Conservation (phyloP, 2,888 invertebrate genomes). For the Cataglyphis albicans region DNA sequence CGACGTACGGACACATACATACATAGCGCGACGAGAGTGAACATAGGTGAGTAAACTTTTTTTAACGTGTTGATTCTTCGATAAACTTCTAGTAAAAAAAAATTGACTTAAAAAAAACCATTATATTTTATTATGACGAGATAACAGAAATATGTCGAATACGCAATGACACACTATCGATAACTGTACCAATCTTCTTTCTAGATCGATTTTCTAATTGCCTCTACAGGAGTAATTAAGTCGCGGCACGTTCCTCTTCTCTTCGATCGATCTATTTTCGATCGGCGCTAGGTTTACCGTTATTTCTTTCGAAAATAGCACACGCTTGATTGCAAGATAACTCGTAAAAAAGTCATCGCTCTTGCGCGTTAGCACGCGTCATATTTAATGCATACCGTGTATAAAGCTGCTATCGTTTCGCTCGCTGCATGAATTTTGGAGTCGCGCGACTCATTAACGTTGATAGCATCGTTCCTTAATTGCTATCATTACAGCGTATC, state of each 20-base stretch:
- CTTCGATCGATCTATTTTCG: constrained; percentile 54
- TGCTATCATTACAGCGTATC: constrained; percentile 26
- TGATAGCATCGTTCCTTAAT: constrained; percentile 26
- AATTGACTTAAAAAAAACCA: too few species aligned
- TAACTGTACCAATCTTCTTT: neutral
- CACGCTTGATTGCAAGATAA: constrained; percentile 17
- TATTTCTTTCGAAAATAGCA: constrained; percentile 49
- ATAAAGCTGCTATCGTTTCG: neutral
- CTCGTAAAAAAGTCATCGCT: constrained; percentile 31
- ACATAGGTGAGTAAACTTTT: constrained; percentile 4
- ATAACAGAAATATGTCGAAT: neutral
- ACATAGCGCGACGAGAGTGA: neutral
- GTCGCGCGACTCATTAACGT: constrained; percentile 2
- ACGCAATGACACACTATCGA: too few species aligned
- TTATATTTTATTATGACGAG: neutral
- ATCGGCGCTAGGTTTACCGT: constrained; percentile 16
- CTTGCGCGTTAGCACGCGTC: constrained; percentile 8
- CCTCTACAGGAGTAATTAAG: constrained; percentile 7
- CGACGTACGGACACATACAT: constrained; percentile 2
- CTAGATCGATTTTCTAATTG: constrained; percentile 1
- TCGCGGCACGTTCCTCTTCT: neutral
- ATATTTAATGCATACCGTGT: constrained; percentile 15
- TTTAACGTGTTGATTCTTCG: neutral
- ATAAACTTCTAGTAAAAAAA: neutral
- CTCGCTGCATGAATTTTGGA: constrained; percentile 35